A percentile compares a stretch with the other conserved stretches of the same genome.
phyloP scores from a whole-genome alignment of 2,113 vertebrate genomes.

The Octodon degus region DNA sequence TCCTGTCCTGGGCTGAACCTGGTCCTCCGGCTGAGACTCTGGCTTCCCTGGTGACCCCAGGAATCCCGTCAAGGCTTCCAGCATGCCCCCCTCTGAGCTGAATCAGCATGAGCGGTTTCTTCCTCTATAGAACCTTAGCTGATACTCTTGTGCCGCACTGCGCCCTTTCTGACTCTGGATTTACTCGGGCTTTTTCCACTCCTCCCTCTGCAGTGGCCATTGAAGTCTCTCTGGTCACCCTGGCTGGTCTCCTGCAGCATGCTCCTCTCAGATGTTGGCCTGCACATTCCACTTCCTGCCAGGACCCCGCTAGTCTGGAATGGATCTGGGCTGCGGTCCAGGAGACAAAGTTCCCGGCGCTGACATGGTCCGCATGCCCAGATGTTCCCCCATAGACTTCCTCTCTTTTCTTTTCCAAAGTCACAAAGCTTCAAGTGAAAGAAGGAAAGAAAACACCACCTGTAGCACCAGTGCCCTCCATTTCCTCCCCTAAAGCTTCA shows the following conservation, averaged over 20 bases:
- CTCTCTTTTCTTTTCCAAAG: slow-evolving; percentile 61
- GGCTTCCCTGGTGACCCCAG: neutral
- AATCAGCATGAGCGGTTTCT: neutral
- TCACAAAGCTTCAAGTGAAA: slow-evolving; percentile 23
- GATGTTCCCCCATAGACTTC: slow-evolving; percentile 51
- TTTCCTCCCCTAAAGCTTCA: slow-evolving; percentile 40
- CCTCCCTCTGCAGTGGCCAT: slow-evolving; percentile 31
- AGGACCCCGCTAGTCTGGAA: slow-evolving; percentile 62
- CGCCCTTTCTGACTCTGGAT: neutral
- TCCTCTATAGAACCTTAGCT: neutral
- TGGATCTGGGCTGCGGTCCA: slow-evolving; percentile 56
- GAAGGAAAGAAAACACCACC: slow-evolving; percentile 57
- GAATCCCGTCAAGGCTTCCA: neutral
- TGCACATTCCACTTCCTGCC: slow-evolving; percentile 51
- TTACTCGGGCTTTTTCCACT: neutral
- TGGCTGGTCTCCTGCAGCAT: slow-evolving; percentile 21
- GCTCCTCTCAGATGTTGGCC: slow-evolving; percentile 50
- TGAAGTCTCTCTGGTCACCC: slow-evolving; percentile 8
- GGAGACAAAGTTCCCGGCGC: slow-evolving; percentile 56
- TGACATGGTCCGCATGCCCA: slow-evolving; percentile 61
- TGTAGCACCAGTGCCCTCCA: neutral
- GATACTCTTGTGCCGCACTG: neutral
- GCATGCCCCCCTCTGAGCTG: neutral
- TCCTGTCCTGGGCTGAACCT: neutral
- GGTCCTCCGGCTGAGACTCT: neutral